These are phyloP conservation scores for Drosophila diplacantha DNA, from an alignment of 2,888 invertebrate species.

Conservation along the genomic window DNA sequence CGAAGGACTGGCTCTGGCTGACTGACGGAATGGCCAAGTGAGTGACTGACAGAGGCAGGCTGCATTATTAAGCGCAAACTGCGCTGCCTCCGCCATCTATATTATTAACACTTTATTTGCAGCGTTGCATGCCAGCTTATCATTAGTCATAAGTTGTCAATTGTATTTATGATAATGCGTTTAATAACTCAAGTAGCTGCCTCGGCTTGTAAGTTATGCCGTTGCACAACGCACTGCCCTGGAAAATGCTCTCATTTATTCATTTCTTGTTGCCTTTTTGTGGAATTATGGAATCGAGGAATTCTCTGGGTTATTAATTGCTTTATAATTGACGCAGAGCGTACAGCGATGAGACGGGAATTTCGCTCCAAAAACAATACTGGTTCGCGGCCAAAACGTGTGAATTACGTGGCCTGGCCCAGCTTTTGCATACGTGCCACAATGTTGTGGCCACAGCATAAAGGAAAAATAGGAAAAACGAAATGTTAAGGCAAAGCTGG, in stretches of 20 bases:
- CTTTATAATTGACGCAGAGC: slow-evolving; percentile 38
- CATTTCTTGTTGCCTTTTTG: slow-evolving; percentile 3
- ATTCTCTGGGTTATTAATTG: slow-evolving; percentile 42
- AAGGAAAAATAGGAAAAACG: slow-evolving; percentile 8
- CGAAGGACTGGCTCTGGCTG: slow-evolving; percentile 29
- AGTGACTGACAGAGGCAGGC: slow-evolving; percentile 35
- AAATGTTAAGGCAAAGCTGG: slow-evolving; percentile 51
- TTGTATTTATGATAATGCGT: slow-evolving; percentile 71
- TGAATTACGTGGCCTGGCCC: slow-evolving; percentile 69
- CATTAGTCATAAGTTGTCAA: slow-evolving; percentile 73
- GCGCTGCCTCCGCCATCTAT: slow-evolving; percentile 67
- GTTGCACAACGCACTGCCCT: slow-evolving; percentile 40
- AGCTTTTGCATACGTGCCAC: slow-evolving; percentile 71
- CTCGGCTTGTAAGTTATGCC: slow-evolving; percentile 41
- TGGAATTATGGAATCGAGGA: slow-evolving; percentile 22
- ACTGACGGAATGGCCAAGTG: slow-evolving; percentile 23
- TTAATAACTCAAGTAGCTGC: slow-evolving; percentile 66
- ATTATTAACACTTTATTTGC: slow-evolving; percentile 73
- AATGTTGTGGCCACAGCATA: slow-evolving; percentile 51
- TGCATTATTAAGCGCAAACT: slow-evolving; percentile 71
- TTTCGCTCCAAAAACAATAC: slow-evolving; percentile 31
- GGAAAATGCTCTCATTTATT: slow-evolving; percentile 16
- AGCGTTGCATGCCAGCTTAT: slow-evolving; percentile 67
- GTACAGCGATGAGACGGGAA: slow-evolving; percentile 17
- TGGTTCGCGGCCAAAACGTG: slow-evolving; percentile 65